phyloP scores from a whole-genome alignment of 2,888 invertebrate genomes.

The Scelioninae gen. 2 region DNA sequence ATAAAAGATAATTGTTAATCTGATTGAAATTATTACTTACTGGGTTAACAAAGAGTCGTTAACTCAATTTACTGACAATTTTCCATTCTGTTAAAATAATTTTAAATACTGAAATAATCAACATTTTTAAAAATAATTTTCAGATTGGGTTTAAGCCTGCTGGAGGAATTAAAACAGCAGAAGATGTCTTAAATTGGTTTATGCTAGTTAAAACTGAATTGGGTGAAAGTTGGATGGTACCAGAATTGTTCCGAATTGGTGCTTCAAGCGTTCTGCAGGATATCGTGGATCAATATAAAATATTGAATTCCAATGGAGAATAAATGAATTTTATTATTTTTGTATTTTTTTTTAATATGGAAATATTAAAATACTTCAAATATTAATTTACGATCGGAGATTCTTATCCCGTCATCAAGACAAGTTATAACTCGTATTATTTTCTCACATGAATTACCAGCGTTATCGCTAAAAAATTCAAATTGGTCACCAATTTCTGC shows the following conservation, averaged over 20 bases:
- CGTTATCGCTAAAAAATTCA: too few relatives aligned
- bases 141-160: conserved; percentile 98
- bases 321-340: neutral
- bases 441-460: too few relatives aligned
- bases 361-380: conserved; percentile 1
- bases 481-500: too few relatives aligned
- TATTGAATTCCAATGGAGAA: neutral
- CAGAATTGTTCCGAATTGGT: conserved; percentile 91
- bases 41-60: too few relatives aligned
- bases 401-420: too few relatives aligned
- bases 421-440: too few relatives aligned
- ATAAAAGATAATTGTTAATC: too few relatives aligned
- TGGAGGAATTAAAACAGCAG: conserved; percentile 92
- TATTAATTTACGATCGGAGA: too few relatives aligned
- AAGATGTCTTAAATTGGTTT: conserved; percentile 92
- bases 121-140: conserved; percentile 51
- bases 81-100: too few relatives aligned
- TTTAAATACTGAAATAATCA: conserved; percentile 5
- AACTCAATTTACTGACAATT: too few relatives aligned
- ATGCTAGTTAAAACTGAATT: conserved; percentile 88
- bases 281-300: conserved; percentile 13
- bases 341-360: neutral
- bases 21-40: too few relatives aligned
- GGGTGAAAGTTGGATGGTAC: conserved; percentile 90
- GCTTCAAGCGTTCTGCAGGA: conserved; percentile 93